Base-by-base conservation (phyloP, 2,113 vertebrate genomes). In the Nerophis ophidion region DNA sequence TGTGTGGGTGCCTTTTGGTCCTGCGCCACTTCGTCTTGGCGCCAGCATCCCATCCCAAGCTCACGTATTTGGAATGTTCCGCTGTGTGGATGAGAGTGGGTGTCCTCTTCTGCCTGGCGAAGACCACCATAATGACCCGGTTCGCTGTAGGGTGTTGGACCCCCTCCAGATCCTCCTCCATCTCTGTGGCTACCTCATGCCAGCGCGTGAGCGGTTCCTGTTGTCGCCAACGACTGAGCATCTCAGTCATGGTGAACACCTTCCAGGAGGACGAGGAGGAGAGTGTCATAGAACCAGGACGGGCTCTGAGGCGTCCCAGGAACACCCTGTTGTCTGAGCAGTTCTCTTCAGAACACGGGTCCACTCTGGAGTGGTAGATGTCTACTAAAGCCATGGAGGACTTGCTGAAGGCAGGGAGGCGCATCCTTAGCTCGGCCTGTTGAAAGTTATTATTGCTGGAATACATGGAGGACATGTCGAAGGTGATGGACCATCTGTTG, bases 391-490 rank as follows among this genome's bases (percentile, higher is more conserved):
- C 38, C 0, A 63, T 35, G 13, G 14, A 67, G 5, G 85, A 66
- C 0, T 70, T 34, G 1, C 81, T 42, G 57, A 85, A 85, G 12
- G 68, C 51, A 0, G 87, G 88, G 14, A 91, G 79, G 9, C 48
- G 90, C 61, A 96, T 51, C 0, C 85, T 90, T 26, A 96, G 87
- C 75, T 95, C 88, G 0, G 92, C 91, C 70, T 90, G 81, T 1
- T 86, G 91, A 64, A 95, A 74, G 13, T 87, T 26, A 26, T 26
- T 79, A 55, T 92, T 91, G 19, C 75, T 85, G 14, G 81, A 52
- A 44, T 91, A 87, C 7, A 95, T 86, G 46, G 93, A 91, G 48
- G 93, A 93, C 87, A 92, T 71, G 86, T 96, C 93, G 55, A 96
- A 95, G 46, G 89, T 90, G 60, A 96, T 58, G 0, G 82, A 86